These are phyloP conservation scores for Bergia sp. DNA, from an alignment of 92 coral and sea anemone species.

Conservation along the genomic window DNA sequence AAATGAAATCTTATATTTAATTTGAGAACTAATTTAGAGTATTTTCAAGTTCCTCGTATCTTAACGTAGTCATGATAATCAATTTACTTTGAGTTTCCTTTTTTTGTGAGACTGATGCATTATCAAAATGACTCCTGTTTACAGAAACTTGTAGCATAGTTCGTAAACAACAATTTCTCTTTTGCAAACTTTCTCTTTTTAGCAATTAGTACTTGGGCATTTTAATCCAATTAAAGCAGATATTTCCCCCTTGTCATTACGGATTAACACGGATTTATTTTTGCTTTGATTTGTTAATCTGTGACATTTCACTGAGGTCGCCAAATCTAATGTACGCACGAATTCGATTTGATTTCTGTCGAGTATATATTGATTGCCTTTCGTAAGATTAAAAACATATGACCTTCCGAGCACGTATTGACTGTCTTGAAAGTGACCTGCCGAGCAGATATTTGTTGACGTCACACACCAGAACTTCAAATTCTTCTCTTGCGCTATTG, in stretches of 20 bases:
- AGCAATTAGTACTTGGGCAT: not conserved
- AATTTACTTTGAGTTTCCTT: not conserved
- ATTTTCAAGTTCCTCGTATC: too few relatives aligned
- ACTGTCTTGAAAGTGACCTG: not conserved
- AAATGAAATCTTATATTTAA: too few relatives aligned
- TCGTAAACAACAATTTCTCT: not conserved
- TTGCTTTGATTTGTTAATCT: not conserved
- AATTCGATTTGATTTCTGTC: not conserved
- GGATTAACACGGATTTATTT: not conserved
- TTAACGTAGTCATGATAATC: not conserved
- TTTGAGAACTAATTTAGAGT: too few relatives aligned
- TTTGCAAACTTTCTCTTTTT: not conserved
- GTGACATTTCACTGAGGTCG: not conserved
- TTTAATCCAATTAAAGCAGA: conserved; percentile 1
- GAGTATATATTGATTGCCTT: not conserved
- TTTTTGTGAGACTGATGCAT: not conserved
- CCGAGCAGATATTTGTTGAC: too few relatives aligned
- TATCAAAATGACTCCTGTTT: not conserved
- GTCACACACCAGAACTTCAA: not conserved
- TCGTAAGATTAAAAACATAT: not conserved
- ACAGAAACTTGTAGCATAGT: not conserved
- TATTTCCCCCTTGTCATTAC: not conserved
- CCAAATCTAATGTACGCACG: not conserved
- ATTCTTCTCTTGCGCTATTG: not conserved
- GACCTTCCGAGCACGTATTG: not conserved